Base-by-base conservation (phyloP, 2,113 vertebrate species). In the Caranx melampygus region DNA sequence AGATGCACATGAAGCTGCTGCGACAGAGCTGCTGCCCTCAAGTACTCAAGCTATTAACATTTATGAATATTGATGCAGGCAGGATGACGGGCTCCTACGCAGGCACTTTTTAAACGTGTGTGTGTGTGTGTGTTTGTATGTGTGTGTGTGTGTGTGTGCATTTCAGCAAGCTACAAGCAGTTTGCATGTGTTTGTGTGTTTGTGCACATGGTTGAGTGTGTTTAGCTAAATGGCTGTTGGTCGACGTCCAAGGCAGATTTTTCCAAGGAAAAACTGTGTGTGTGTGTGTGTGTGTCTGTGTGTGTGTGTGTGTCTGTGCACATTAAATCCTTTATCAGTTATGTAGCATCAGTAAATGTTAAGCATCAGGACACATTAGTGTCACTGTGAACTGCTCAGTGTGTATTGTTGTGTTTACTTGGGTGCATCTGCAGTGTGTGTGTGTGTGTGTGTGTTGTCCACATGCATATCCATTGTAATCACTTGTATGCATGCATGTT, bases 51-150 rank as follows among this genome's bases (percentile, higher is more conserved):
- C 80, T 85, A 90, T 91, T 86, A 89, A 87, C 87, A 87, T 90
- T 86, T 86, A 92, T 93, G 88, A 91, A 92, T 89, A 91, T 90
- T 90, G 86, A 93, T 91, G 88, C 40, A n/a, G 76, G 86, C 26
- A 31, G 69, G 40, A 81, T 82, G 90, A 89, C 21, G 75, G 60
- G 58, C 74, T 87, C 88, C 89, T 87, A 84, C 85, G 65, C 89
- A 79, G 62, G 14, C 72, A 70, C 59, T 79, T 79, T 71, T 58
- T 63, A 57, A 72, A 16, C 49, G 37, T 71, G 83, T 69, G 67
- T 81, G 59, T 82, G 64, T 60, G 81, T 72, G 68, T 64, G 58
- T 83, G 58, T 60, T 79, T 78, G 34, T 74, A 78, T 64, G 67
- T 76, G 59, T 76, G 58, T 54, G 82, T 72, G 72, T 60, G 58